phyloP scores from a whole-genome alignment of 1,140 invertebrate genomes.

The Aplysia californica region DNA sequence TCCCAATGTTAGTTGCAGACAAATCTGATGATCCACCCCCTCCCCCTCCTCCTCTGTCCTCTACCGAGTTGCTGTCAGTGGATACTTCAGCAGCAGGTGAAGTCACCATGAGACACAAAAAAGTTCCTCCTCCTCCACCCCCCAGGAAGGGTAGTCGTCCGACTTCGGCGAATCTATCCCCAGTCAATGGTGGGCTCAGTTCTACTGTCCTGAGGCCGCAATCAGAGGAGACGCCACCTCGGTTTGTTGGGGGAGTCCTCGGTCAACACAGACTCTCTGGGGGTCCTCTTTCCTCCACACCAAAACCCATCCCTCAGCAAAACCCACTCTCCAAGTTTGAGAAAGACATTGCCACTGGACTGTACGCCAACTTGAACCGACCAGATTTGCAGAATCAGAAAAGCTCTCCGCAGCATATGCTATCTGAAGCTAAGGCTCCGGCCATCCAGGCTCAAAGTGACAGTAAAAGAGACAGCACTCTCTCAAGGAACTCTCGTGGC shows the following conservation, averaged over 20 bases:
- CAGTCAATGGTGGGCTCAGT: too few relatives aligned
- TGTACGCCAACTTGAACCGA: conserved; percentile 40
- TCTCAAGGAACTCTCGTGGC: not conserved
- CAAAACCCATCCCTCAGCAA: conserved; percentile 30
- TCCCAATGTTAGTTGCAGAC: not conserved
- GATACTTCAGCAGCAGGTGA: too few relatives aligned
- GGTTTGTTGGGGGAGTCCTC: conserved; percentile 23
- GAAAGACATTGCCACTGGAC: conserved; percentile 36
- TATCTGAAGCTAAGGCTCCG: conserved; percentile 5
- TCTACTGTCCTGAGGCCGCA: not conserved
- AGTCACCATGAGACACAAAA: conserved; percentile 36
- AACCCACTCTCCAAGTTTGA: conserved; percentile 36
- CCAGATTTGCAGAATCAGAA: conserved; percentile 39
- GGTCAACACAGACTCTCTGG: conserved; percentile 22
- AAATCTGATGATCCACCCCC: too few relatives aligned
- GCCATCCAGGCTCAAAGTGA: too few relatives aligned
- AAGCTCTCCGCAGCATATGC: conserved; percentile 8
- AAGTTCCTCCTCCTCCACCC: conserved; percentile 43
- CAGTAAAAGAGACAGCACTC: not conserved
- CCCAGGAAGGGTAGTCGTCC: conserved; percentile 40
- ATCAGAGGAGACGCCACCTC: conserved; percentile 19
- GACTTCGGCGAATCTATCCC: not conserved
- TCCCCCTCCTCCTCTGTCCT: too few relatives aligned
- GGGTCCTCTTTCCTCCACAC: conserved; percentile 36
- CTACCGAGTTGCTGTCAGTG: too few relatives aligned